Evolutionary conservation across 1,140 invertebrate genomes (phyloP).

Genomic region (Drosophila lacteicornis): DNA sequence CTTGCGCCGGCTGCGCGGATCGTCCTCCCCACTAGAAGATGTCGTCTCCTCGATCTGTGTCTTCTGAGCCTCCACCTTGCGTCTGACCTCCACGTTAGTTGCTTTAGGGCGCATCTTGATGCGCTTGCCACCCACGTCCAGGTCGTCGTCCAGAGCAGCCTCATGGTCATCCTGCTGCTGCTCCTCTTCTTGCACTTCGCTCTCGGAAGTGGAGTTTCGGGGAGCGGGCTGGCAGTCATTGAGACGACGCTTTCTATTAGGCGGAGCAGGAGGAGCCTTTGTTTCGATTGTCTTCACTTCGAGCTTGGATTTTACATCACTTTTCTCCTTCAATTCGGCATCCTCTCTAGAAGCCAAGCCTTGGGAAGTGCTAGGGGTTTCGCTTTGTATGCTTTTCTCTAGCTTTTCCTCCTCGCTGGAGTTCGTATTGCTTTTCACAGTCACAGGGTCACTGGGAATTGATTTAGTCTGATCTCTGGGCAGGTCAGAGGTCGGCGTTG

Average conservation of each 20-base stretch:
- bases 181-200: conserved; percentile 69
- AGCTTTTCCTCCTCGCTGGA: background rate
- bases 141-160: conserved; percentile 81
- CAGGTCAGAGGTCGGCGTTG: background rate
- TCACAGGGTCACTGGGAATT: background rate
- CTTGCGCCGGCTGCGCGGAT: conserved; percentile 64
- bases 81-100: conserved; percentile 86
- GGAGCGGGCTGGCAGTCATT: conserved; percentile 51
- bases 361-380: conserved; percentile 39
- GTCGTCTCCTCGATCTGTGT: conserved; percentile 86
- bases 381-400: conserved; percentile 17
- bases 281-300: background rate
- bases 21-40: conserved; percentile 85
- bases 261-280: conserved; percentile 30
- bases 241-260: conserved; percentile 65
- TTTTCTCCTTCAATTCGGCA: background rate
- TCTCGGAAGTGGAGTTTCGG: conserved; percentile 71
- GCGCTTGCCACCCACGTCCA: conserved; percentile 86
- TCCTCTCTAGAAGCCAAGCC: background rate
- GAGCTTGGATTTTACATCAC: background rate
- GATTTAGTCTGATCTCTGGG: background rate
- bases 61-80: conserved; percentile 87
- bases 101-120: conserved; percentile 86
- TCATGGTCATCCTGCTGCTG: conserved; percentile 68
- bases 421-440: background rate